Conservation (phyloP, 92 coral and sea anemone species). For the Meandrina meandrites region DNA sequence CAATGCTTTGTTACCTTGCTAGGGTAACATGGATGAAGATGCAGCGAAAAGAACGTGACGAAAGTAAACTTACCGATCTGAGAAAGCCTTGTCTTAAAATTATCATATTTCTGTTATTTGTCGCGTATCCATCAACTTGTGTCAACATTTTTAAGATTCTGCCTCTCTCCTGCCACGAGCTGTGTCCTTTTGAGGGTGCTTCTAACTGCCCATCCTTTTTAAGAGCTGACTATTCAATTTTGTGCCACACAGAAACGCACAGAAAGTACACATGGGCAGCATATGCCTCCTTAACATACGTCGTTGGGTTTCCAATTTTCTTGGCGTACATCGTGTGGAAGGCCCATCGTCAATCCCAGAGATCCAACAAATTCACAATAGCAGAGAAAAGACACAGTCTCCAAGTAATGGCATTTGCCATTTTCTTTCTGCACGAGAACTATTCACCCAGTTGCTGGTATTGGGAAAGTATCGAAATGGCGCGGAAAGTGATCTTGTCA, state of each 20-base stretch:
- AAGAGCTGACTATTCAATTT: constrained; percentile 5
- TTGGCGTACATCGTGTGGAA: constrained; percentile 26
- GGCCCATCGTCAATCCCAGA: constrained; percentile 4
- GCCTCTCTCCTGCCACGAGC: constrained; percentile 37
- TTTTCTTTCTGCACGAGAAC: constrained; percentile 38
- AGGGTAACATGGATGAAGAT: constrained; percentile 3
- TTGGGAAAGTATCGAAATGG: constrained; percentile 45
- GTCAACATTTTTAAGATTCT: constrained; percentile 29
- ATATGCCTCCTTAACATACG: constrained; percentile 17
- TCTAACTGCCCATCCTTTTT: constrained; percentile 10
- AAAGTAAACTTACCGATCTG: neutral
- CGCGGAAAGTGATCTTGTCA: constrained; percentile 42
- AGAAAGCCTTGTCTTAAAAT: constrained; percentile 14
- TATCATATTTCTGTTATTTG: constrained; percentile 20
- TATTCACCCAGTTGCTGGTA: constrained; percentile 37
- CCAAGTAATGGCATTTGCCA: neutral
- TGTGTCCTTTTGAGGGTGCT: constrained; percentile 29
- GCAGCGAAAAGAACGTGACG: neutral
- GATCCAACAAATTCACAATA: neutral
- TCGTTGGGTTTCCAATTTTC: constrained; percentile 28
- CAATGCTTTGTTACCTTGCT: constrained; percentile 21
- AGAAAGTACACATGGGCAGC: constrained; percentile 20
- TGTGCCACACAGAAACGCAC: constrained; percentile 8
- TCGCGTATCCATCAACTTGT: constrained; percentile 43
- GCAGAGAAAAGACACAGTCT: neutral